Base-by-base conservation (phyloP, 1,140 invertebrate species). In the Matsumurasca onukii region DNA sequence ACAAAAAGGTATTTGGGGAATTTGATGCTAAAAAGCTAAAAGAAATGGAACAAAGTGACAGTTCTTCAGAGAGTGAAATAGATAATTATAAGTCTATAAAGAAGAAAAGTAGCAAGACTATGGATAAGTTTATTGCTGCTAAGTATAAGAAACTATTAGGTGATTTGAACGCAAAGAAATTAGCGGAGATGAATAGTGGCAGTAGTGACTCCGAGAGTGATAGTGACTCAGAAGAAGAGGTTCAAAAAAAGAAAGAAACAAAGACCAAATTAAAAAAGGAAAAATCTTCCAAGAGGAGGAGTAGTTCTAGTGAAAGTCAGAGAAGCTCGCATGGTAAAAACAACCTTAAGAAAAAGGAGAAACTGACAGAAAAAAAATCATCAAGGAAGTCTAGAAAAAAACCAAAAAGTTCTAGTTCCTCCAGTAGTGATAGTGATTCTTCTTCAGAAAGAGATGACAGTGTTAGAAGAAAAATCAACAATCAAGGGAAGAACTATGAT, bases 1-100 rank as follows among this genome's bases (percentile, higher is more conserved):
- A 78, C 64, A 79, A 78, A 71, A 77, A 81, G 63, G 69, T 80
- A 0, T 81, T 82, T 65, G 70, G 30, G 2, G 51, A 31, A 22
- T 31, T 24, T 34, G 55, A 49, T 31, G 22, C 31, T 30, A 57
- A 57, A 34, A 22, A 31, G 3, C 31, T 67, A 29, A 25, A 17
- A 31, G n/a, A 57, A 27, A 24, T 67, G 39, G 24, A 57, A 2
- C 29, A 31, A 2, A 55, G 52, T 29, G 55, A 57, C 45, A 45
- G 31, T 45, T 29, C 29, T 25, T 20, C 17, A 3, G 25, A 22
- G 0, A 63, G 57, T 45, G 51, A 57, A 15, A 25, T n/a, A 1
- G 62, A 52, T n/a, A 63, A 66, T 1, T 31, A 1, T 49, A 52
- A 34, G 17, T 27, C 5, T 15, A 66, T 66, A 39, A 69, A 59